Conservation (phyloP, 2,113 vertebrate species). For the Hymenochirus boettgeri region DNA sequence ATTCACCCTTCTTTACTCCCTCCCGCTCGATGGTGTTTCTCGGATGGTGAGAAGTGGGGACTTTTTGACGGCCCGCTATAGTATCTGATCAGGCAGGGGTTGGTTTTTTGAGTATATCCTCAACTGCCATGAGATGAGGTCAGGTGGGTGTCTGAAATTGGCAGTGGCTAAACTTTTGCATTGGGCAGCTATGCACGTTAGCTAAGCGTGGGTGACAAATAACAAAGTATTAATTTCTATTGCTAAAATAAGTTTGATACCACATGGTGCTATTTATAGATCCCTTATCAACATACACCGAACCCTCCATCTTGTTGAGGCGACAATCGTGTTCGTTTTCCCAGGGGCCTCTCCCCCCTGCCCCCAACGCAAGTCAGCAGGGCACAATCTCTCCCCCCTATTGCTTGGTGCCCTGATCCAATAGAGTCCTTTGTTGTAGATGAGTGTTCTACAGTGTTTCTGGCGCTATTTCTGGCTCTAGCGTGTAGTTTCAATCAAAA, state of each 20-base stretch:
- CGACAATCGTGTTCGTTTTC: neutral
- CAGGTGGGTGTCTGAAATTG: too few species aligned
- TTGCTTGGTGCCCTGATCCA: neutral
- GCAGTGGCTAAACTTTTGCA: too few species aligned
- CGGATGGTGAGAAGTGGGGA: too few species aligned
- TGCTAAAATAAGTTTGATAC: constrained; percentile 11
- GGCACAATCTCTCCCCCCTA: neutral
- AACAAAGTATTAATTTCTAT: too few species aligned
- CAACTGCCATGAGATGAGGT: too few species aligned
- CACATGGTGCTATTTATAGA: constrained; percentile 22
- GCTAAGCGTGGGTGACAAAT: too few species aligned
- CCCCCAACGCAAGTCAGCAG: neutral
- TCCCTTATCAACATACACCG: constrained; percentile 2
- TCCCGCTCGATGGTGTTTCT: too few species aligned
- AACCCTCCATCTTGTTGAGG: constrained; percentile 14
- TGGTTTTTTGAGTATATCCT: too few species aligned
- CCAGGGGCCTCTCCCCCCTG: neutral
- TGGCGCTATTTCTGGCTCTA: constrained; percentile 84
- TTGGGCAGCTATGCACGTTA: too few species aligned
- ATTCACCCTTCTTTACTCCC: too few species aligned
- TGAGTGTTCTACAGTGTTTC: constrained; percentile 72
- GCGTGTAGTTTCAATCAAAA: constrained; percentile 75
- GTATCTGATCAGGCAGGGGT: too few species aligned
- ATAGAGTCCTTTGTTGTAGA: constrained; percentile 80
- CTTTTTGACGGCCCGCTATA: too few species aligned